A percentile compares a stretch with the other conserved stretches of the same genome.
Evolutionary conservation across 2,888 invertebrate genomes (phyloP).

Genomic region (Escarpia spicata): DNA sequence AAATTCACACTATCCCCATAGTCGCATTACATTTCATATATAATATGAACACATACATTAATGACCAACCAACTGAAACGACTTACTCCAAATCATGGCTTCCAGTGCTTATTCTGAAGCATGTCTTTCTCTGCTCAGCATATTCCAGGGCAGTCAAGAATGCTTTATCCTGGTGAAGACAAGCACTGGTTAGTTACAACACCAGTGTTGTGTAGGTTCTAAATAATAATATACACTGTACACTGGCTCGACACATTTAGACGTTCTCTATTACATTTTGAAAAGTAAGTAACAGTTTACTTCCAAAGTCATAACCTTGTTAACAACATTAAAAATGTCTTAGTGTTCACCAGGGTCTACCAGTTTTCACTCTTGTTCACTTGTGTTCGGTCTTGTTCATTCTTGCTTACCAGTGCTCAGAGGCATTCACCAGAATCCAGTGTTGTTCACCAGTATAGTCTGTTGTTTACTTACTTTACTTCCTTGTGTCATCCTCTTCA

Average conservation of each 20-base stretch:
- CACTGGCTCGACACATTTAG: background rate
- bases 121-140: constrained; percentile 76
- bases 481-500: too few relatives aligned
- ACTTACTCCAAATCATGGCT: constrained; percentile 76
- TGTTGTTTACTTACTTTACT: too few relatives aligned
- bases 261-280: background rate
- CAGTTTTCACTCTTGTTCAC: background rate
- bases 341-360: too few relatives aligned
- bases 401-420: background rate
- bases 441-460: too few relatives aligned
- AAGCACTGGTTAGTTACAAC: background rate
- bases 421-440: too few relatives aligned
- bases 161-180: constrained; percentile 66
- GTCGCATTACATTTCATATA: background rate
- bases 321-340: too few relatives aligned
- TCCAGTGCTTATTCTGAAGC: constrained; percentile 75
- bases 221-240: background rate
- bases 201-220: background rate
- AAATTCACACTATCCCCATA: too few relatives aligned
- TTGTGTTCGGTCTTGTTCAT: background rate
- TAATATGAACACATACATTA: background rate
- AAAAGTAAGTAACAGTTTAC: too few relatives aligned
- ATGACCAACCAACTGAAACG: background rate
- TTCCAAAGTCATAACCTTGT: too few relatives aligned
- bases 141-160: constrained; percentile 82